Evolutionary conservation across 1,140 invertebrate genomes (phyloP), one percentile per base, ranked within the genome.

Genomic region (Sipha flava): DNA sequence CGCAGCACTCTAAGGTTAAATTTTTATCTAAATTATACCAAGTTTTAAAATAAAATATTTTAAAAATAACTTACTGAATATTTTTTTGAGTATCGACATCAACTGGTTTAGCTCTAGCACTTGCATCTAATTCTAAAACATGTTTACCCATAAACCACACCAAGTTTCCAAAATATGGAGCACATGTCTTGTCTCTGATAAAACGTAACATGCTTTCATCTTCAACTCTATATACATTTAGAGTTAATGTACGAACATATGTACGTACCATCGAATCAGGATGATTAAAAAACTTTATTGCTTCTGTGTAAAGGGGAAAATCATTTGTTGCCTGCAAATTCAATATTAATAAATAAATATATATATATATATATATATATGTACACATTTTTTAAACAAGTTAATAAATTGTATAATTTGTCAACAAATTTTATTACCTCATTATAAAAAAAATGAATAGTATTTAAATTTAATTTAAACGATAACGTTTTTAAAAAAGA

Each of bases 61-160:
- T 0, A 23, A 21, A 37, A 64, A 9, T 16, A 45, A 72, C 72
- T 57, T 52, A 81, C 52, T 62, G 54, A 49, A 79, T 45, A 59
- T 89, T 92, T 92, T 88, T 97, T 95, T 97, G 95, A 73, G 93
- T 93, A 87, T 97, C 95, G 85, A 95, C 73, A 77, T 77, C 73
- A 43, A 59, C 37, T 95, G 84, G 73, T 29, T 77, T 77, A 43
- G 73, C 52, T 57, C 95, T 89, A 34, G 99, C 94, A 88, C 97
- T 99, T 5, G 90, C 90, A 86, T 99, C 96, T 68, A 99, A 87
- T 86, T 99, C 96, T 80, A 98, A 88, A 80, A 98, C 96, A 86
- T 99, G 97, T 87, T 97, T 97, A 68, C 97, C 97, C 85, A 99
- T 98, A 84, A 98, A 98, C 95, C 96, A 98, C n/a, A 98, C 96